Base-by-base conservation (phyloP, 2,797 vertebrate species). In the Yasuhikotakia modesta region DNA sequence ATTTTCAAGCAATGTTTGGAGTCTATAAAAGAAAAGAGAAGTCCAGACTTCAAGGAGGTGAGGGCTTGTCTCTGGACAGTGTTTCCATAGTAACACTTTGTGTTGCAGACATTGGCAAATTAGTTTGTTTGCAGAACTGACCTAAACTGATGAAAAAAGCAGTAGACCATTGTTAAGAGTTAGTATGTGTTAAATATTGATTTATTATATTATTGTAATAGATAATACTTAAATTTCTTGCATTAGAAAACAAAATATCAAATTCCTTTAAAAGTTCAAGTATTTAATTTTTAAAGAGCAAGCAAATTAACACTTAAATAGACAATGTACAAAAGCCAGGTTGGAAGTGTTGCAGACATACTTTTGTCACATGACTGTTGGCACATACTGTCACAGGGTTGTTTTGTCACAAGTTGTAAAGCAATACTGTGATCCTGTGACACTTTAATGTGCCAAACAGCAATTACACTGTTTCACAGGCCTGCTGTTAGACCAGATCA, bases 31-130 rank as follows among this genome's bases (percentile, higher is more conserved):
- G 82, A 45, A 86, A 90, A 24, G 94, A 97, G 76, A 99, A 99
- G 89, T 93, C 94, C 81, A 93, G 95, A 45, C 91, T 99, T 73
- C 96, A 98, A 85, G 97, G 97, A 83, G 97, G 97, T 99, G 22
- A 82, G 77, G 22, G 12, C 2, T 43, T 43, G 2, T 43, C 39
- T 43, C 35, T 66, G 2, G 17, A 22, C 50, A 53, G 2, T 8
- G 61, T 83, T 72, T 81, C 39, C 58, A 35, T 75, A 74, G 30
- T 48, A 2, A 1, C n/a, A 39, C 5, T 39, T 43, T 11, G 27
- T 57, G 27, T 57, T 43, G 43, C 21, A 48, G 5, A 21, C 24
- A 17, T 12, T 30, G 45, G 22, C 73, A 76, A 67, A 67, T 67
- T 3, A 63, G 27, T n/a, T 63, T 63, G 27, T 32, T 30, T 35